Conservation (phyloP, 2,888 invertebrate species). For the Anarsia innoxiella region DNA sequence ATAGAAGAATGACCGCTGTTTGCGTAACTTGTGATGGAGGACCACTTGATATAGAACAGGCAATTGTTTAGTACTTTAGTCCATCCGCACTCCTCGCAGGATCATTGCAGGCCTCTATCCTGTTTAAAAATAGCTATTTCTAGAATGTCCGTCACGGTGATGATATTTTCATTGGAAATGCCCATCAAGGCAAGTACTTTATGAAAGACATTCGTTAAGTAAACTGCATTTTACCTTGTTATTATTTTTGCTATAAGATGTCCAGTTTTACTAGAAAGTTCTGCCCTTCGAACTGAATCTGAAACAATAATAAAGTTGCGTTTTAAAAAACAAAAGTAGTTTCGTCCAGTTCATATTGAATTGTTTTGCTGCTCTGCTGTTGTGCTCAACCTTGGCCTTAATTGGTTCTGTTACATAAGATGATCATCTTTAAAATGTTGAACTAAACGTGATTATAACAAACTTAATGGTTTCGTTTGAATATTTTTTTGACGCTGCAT, state of each 20-base stretch:
- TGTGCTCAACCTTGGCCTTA: slow-evolving; percentile 17
- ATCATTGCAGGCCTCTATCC: slow-evolving; percentile 51
- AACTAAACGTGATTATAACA: no score
- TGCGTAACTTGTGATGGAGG: slow-evolving; percentile 28
- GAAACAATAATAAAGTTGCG: slow-evolving; percentile 13
- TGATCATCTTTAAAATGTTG: slow-evolving; percentile 5
- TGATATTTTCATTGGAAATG: no score
- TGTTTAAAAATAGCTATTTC: slow-evolving; percentile 52
- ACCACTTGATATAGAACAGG: slow-evolving; percentile 32
- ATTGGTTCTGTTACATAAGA: slow-evolving; percentile 10
- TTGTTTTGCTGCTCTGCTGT: no score
- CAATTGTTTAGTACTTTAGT: slow-evolving; percentile 38
- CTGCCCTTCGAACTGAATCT: slow-evolving; percentile 9
- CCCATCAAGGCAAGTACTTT: no score
- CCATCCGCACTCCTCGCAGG: slow-evolving; percentile 46
- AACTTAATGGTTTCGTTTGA: no score
- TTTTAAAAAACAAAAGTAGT: slow-evolving; percentile 9
- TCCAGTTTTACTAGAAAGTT: slow-evolving; percentile 15
- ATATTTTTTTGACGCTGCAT: no score
- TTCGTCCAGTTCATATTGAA: not conserved
- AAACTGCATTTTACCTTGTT: no score
- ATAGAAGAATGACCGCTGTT: slow-evolving; percentile 15
- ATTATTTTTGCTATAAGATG: slow-evolving; percentile 18
- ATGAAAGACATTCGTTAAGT: no score
- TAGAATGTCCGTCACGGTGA: no score